These are phyloP conservation scores for Hoplostethus mediterraneus DNA, from an alignment of 2,797 vertebrate genomes.

Conservation along the genomic window DNA sequence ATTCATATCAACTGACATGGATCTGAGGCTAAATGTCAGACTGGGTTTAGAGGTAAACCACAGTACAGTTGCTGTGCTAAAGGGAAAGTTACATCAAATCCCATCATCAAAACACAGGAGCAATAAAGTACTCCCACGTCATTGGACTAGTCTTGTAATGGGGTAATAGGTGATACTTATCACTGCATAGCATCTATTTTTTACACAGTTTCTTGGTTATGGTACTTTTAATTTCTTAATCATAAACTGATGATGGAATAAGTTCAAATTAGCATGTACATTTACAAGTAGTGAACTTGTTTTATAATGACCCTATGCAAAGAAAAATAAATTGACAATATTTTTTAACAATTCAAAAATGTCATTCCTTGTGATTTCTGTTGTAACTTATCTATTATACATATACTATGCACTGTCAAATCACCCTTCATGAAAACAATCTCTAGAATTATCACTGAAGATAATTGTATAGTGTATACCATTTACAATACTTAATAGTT, in stretches of 20 bases:
- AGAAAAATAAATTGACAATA: constrained; percentile 21
- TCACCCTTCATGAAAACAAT: too few relatives aligned
- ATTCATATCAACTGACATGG: constrained; percentile 25
- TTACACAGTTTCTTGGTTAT: not conserved
- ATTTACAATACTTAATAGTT: too few relatives aligned
- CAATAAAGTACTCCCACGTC: too few relatives aligned
- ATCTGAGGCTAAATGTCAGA: constrained; percentile 5
- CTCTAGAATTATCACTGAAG: too few relatives aligned
- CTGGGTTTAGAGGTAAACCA: not conserved
- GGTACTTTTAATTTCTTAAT: not conserved
- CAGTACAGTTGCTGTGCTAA: not conserved
- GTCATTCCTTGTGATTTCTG: too few relatives aligned
- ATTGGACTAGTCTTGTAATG: not conserved
- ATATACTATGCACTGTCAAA: too few relatives aligned
- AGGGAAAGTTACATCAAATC: too few relatives aligned
- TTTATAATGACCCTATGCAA: not conserved
- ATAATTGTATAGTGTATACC: too few relatives aligned
- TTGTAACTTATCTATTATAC: too few relatives aligned
- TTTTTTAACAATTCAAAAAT: too few relatives aligned
- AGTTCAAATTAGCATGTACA: not conserved
- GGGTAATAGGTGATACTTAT: not conserved
- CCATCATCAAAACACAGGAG: too few relatives aligned
- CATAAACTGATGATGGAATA: not conserved
- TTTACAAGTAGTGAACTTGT: not conserved
- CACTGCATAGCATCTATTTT: not conserved